Conservation (phyloP, 2,113 vertebrate species). For the Gracilinanus agilis region DNA sequence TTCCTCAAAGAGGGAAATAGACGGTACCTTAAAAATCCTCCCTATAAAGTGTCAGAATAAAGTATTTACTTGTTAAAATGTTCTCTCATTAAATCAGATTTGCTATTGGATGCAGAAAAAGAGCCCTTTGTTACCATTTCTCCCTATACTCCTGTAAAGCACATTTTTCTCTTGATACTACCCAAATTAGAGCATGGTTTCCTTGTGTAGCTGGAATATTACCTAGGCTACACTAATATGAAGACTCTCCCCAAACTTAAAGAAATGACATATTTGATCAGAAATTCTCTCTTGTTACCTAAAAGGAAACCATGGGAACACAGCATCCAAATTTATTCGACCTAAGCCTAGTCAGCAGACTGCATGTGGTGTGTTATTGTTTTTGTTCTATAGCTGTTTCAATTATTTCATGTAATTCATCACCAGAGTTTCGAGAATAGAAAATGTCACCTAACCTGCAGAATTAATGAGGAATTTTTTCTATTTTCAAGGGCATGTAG, state of each 20-base stretch:
- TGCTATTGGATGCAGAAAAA: conserved; percentile 59
- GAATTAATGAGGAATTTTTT: conserved; percentile 75
- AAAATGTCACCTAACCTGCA: conserved; percentile 72
- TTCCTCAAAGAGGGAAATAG: too few species aligned
- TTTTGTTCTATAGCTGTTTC: conserved; percentile 71
- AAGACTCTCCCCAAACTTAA: conserved; percentile 64
- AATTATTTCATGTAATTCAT: conserved; percentile 63
- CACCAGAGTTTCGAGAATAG: conserved; percentile 66
- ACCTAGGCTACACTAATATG: conserved; percentile 54
- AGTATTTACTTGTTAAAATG: conserved; percentile 54
- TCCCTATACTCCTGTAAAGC: conserved; percentile 49
- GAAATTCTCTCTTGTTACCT: conserved; percentile 41
- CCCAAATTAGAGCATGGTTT: conserved; percentile 40
- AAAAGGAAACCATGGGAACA: conserved; percentile 68
- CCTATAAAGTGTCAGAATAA: conserved; percentile 14
- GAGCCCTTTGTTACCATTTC: conserved; percentile 38
- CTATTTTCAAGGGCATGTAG: conserved; percentile 62
- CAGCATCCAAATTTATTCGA: conserved; percentile 61
- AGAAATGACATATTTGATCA: conserved; percentile 58
- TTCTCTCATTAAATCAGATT: not conserved
- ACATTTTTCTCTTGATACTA: conserved; percentile 49
- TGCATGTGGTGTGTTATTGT: conserved; percentile 68
- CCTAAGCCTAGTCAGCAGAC: conserved; percentile 64
- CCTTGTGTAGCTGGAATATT: conserved; percentile 53
- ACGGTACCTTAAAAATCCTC: conserved; percentile 43